A percentile compares a stretch with the other conserved stretches of the same genome.
Evolutionary conservation across 2,888 invertebrate species (phyloP).

Genomic region (Parnassius smintheus): DNA sequence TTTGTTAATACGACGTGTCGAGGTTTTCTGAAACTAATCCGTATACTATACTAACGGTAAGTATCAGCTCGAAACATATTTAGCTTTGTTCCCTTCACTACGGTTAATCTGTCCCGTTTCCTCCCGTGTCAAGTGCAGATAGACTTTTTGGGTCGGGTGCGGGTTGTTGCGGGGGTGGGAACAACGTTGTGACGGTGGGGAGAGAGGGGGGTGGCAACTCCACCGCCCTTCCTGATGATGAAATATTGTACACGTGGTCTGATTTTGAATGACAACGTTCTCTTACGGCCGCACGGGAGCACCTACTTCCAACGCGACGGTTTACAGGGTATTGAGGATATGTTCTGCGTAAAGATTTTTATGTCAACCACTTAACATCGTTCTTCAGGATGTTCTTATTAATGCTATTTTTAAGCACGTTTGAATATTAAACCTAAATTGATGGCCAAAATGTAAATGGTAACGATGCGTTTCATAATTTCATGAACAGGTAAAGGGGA

Average conservation of each 20-base stretch:
- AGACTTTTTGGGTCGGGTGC: slow-evolving; percentile 76
- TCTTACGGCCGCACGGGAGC: slow-evolving; percentile 71
- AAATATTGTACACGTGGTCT: slow-evolving; percentile 88
- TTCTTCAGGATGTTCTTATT: background rate
- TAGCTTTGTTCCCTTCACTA: slow-evolving; percentile 81
- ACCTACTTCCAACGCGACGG: slow-evolving; percentile 66
- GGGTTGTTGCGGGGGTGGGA: slow-evolving; percentile 38
- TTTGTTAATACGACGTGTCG: background rate
- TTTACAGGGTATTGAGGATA: slow-evolving; percentile 72
- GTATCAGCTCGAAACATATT: slow-evolving; percentile 80
- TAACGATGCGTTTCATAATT: slow-evolving; percentile 8
- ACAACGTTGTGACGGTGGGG: slow-evolving; percentile 32
- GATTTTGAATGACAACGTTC: slow-evolving; percentile 86
- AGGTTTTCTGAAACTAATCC: slow-evolving; percentile 46
- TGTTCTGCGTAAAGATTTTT: slow-evolving; percentile 45
- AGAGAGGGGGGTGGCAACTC: slow-evolving; percentile 45
- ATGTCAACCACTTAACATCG: background rate
- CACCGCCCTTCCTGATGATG: slow-evolving; percentile 82
- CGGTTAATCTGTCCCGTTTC: slow-evolving; percentile 81
- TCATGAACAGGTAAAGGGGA: slow-evolving; percentile 48
- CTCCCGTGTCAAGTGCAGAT: slow-evolving; percentile 81
- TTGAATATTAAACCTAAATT: no score
- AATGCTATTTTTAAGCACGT: background rate
- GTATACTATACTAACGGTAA: slow-evolving; percentile 60
- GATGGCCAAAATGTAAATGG: no score